Percentiles rank a stretch among this genome's conserved stretches.
Conservation (phyloP, 2,888 invertebrate genomes). For the Zhuqinia jingwanae region DNA sequence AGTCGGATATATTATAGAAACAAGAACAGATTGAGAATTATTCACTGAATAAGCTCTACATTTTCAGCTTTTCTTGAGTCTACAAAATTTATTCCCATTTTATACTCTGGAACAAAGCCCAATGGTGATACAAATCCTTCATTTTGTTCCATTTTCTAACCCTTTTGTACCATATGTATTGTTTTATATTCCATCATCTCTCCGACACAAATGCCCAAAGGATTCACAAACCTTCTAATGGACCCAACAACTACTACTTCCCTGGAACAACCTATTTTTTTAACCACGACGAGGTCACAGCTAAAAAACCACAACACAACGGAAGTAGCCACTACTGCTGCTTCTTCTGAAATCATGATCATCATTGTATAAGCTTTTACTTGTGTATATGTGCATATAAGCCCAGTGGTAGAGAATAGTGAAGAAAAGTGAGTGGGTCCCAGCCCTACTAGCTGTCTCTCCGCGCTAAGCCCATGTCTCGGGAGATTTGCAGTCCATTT, state of each 20-base stretch:
- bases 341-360: constrained; percentile 25
- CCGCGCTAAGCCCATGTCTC: constrained; percentile 53
- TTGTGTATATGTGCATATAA: not conserved
- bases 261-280: constrained; percentile 15
- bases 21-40: constrained; percentile 24
- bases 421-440: constrained; percentile 36
- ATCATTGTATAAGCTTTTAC: constrained; percentile 21
- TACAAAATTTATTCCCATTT: constrained; percentile 29
- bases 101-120: constrained; percentile 7
- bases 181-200: constrained; percentile 58
- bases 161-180: constrained; percentile 58
- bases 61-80: not conserved
- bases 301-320: constrained; percentile 39
- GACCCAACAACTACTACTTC: constrained; percentile 43
- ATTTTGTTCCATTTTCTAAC: constrained; percentile 43
- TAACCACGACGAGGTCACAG: constrained; percentile 35
- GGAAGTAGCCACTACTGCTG: constrained; percentile 42
- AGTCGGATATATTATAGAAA: constrained; percentile 36
- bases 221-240: constrained; percentile 57
- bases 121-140: constrained; percentile 22
- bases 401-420: not conserved
- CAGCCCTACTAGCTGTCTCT: constrained; percentile 25
- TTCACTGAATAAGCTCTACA: constrained; percentile 18
- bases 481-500: constrained; percentile 69
- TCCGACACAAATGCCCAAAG: constrained; percentile 56